phyloP scores from a whole-genome alignment of 1,140 invertebrate species.

The Chlorops oryzae region DNA sequence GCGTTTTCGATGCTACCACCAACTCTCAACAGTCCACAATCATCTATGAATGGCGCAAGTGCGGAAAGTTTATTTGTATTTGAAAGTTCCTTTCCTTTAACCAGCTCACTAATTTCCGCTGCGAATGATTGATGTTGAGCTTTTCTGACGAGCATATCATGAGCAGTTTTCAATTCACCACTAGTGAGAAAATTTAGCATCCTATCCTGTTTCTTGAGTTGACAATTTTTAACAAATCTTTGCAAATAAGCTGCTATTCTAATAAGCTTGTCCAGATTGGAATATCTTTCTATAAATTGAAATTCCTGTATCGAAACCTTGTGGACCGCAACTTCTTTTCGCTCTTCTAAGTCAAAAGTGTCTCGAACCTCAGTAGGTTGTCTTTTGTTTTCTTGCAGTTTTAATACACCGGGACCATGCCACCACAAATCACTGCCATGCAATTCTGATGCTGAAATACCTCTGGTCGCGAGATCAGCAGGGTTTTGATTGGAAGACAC shows the following conservation, averaged over 20 bases:
- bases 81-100: not conserved
- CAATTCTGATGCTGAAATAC: conserved; percentile 11
- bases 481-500: conserved; percentile 25
- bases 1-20: conserved; percentile 11
- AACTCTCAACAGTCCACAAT: conserved; percentile 8
- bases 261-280: not conserved
- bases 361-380: not conserved
- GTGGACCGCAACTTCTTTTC: not conserved
- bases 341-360: not conserved
- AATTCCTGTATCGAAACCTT: not conserved
- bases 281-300: conserved; percentile 3
- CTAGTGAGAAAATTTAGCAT: not conserved
- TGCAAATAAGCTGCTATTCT: not conserved
- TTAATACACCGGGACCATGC: conserved; percentile 7
- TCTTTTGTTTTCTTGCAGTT: too few species aligned
- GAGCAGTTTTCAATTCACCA: not conserved
- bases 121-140: not conserved
- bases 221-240: conserved; percentile 4
- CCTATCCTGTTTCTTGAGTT: not conserved
- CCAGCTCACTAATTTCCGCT: not conserved
- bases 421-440: conserved; percentile 10
- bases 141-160: conserved; percentile 3
- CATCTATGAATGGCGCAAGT: conserved; percentile 6
- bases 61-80: conserved; percentile 1
- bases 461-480: conserved; percentile 22